Base-by-base conservation (phyloP, 2,888 invertebrate species). In the Brassicogethes aeneus region DNA sequence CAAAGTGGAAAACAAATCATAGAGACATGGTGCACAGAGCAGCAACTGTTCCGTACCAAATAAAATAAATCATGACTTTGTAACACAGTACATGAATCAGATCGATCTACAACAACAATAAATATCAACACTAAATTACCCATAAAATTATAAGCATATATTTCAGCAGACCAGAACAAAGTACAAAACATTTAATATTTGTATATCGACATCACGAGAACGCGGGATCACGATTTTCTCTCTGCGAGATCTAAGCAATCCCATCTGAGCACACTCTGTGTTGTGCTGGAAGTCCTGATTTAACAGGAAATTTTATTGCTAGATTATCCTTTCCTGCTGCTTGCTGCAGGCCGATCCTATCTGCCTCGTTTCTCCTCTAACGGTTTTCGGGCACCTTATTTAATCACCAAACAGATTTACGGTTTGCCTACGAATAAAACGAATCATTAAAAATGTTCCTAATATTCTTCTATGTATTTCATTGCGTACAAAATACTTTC, bases 151-250 rank as follows among this genome's bases (percentile, higher is more conserved):
- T 64, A 64, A 63, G 56, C 60, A 56, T 58, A 62, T 60, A 63
- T 60, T 59, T 64, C 60, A 62, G 50, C 58, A 46, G 53, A 54
- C 54, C 57, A 56, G 58, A 58, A 62, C 62, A 58, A 61, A 59
- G 59, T 62, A 59, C 57, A 58, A 62, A 63, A 63, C 65, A 62
- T 65, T 65, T 65, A 64, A 64, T 66, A 65, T 65, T 64, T 64
- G 65, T 66, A 65, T 63, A 64, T 63, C 62, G 60, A 62, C 55
- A 57, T 66, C 65, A 65, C 65, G 66, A 65, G 51, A 52, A 53
- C 42, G 16, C 16, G 40, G 41, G 55, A 61, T 61, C 61, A 61
- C 61, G 61, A 61, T 50, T 50, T 45, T 36, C n/a, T n/a, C n/a
- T n/a, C n/a, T n/a, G n/a, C 5, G 10, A 23, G 23, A 23, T 23